Evolutionary conservation across 2,113 vertebrate species (phyloP), one percentile per base, ranked within the genome.

Genomic region (Vimba vimba): DNA sequence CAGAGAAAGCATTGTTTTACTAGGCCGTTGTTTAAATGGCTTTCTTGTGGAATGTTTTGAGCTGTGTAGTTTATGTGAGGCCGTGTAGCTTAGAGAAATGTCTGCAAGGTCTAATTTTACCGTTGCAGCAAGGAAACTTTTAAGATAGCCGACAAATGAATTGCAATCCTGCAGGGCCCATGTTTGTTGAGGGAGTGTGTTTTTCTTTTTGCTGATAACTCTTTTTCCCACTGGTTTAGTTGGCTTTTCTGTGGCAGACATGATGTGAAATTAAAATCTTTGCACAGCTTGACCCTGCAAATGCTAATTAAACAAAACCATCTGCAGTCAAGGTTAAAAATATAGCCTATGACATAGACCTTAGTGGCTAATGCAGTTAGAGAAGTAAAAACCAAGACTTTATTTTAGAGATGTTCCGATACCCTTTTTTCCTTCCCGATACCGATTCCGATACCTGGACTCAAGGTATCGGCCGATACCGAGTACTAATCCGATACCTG

Each of bases 1-100:
- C 30, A 74, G 64, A 69, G 64, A 55, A 59, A 27, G 30, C 3
- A 27, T 71, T 59, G 68, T 19, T 82, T 52, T 82, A 52, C 25
- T 36, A 39, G 47, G 45, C 21, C 5, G 11, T 57, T 25, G 33
- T 43, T 13, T 62, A 79, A 79, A 79, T 39, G n/a, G 10, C 45
- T 55, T 82, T 83, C 68, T 73, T 57, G 21, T 25, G 68, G 33
- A 73, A 59, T 73, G 50, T 27, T 83, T 47, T 59, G 81, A 36
- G 30, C 39, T 6, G 79, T 66, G n/a, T 64, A 27, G n/a, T 62
- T 81, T 45, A 7, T 62, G 15, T 47, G 23, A 82, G 43, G 25
- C 62, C 19, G 2, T 25, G 50, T 39, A 25, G 30, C 81, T 83
- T 73, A 33, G 30, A 71, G 68, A 59, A 73, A 73, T 43, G 9